These are phyloP conservation scores for Anthopleura xanthogrammica DNA, from an alignment of 92 coral and sea anemone species.

Conservation along the genomic window DNA sequence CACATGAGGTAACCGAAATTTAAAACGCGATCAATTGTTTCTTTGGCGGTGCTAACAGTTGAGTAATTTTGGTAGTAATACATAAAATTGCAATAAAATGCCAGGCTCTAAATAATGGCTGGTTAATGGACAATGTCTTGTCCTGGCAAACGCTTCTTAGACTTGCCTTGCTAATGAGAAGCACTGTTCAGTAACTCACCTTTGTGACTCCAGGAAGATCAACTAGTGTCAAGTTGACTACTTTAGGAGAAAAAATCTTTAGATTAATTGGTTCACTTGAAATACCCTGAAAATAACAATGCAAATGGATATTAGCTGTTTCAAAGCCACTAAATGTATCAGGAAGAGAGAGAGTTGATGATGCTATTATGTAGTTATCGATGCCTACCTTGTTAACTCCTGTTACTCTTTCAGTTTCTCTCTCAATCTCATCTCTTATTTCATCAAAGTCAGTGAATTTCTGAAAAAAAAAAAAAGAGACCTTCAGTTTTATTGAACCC, in stretches of 20 bases:
- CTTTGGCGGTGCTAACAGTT: too few relatives aligned
- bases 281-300: slow-evolving; percentile 70
- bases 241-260: slow-evolving; percentile 90
- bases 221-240: slow-evolving; percentile 88
- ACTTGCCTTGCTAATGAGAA: too few relatives aligned
- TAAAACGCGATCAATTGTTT: too few relatives aligned
- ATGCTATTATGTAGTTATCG: too few relatives aligned
- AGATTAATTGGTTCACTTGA: slow-evolving; percentile 93
- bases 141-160: too few relatives aligned
- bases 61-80: too few relatives aligned
- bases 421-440: slow-evolving; percentile 95
- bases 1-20: too few relatives aligned
- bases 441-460: slow-evolving; percentile 87
- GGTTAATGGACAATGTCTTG: too few relatives aligned
- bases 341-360: too few relatives aligned
- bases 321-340: too few relatives aligned
- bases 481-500: background rate
- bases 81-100: too few relatives aligned
- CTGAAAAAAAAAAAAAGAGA: slow-evolving; percentile 27
- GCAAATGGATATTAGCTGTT: background rate
- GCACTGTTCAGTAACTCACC: slow-evolving; percentile 34
- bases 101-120: too few relatives aligned
- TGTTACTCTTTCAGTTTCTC: slow-evolving; percentile 95
- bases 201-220: slow-evolving; percentile 99
- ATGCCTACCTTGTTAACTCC: slow-evolving; percentile 85